phyloP scores from a whole-genome alignment of 2,113 vertebrate species.

The Megalops atlanticus region DNA sequence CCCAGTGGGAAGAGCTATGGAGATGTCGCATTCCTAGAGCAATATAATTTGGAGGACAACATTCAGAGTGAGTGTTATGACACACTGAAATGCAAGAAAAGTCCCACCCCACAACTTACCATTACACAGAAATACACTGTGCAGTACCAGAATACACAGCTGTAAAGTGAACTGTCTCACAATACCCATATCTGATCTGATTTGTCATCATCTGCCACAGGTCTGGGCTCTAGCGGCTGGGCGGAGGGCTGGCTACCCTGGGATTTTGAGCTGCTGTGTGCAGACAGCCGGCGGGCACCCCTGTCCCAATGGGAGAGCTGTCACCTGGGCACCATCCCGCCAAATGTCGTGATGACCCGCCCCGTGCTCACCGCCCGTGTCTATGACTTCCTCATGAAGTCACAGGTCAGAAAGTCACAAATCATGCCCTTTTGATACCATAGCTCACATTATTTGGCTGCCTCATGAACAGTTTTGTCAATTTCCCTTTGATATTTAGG shows the following conservation, averaged over 20 bases:
- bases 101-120: not conserved
- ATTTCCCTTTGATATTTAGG: too few species aligned
- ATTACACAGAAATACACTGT: too few species aligned
- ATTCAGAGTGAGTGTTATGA: slow-evolving; percentile 72
- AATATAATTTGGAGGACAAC: slow-evolving; percentile 79
- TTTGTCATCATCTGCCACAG: slow-evolving; percentile 56
- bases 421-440: not conserved
- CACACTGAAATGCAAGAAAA: too few species aligned
- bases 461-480: not conserved
- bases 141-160: too few species aligned
- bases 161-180: not conserved
- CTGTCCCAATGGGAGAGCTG: slow-evolving; percentile 80
- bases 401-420: slow-evolving; percentile 70
- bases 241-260: slow-evolving; percentile 59
- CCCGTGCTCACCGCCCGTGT: slow-evolving; percentile 79
- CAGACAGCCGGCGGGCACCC: slow-evolving; percentile 66
- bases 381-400: slow-evolving; percentile 81
- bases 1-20: slow-evolving; percentile 81
- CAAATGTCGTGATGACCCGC: slow-evolving; percentile 81
- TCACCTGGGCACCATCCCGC: slow-evolving; percentile 79
- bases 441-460: not conserved
- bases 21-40: slow-evolving; percentile 86
- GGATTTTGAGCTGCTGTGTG: slow-evolving; percentile 82
- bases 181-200: not conserved
- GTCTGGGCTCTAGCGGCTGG: slow-evolving; percentile 76